A percentile compares a stretch with the other conserved stretches of the same genome.
These are phyloP conservation scores for Setophaga coronata DNA, from an alignment of 2,113 vertebrate species.

Conservation along the genomic window DNA sequence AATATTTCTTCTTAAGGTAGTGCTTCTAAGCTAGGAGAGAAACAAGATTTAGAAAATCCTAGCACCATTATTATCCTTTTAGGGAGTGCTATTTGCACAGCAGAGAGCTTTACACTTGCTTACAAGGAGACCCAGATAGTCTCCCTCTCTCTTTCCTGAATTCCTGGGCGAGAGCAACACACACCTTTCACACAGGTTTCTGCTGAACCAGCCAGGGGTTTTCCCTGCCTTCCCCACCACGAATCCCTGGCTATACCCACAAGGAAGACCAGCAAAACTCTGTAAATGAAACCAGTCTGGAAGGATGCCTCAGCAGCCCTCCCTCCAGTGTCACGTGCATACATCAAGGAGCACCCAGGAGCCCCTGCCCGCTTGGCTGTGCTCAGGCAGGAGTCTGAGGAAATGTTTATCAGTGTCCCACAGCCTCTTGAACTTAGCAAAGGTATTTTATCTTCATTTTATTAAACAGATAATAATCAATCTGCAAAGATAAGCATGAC, in stretches of 20 bases:
- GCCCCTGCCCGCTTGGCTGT: not conserved
- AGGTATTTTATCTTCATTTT: not conserved
- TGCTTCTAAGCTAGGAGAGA: not conserved
- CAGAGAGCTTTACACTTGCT: not conserved
- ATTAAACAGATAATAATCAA: not conserved
- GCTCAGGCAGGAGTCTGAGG: not conserved
- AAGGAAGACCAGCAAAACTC: not conserved
- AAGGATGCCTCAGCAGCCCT: not conserved
- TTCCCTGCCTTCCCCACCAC: not conserved
- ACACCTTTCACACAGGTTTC: not conserved
- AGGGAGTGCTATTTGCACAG: not conserved
- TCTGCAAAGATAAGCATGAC: not conserved
- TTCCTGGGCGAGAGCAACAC: not conserved
- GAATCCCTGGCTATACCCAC: not conserved
- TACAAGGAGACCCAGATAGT: not conserved
- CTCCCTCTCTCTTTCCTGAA: not conserved
- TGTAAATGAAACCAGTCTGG: not conserved
- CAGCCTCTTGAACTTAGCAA: not conserved
- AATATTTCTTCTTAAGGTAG: not conserved
- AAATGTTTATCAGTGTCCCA: not conserved
- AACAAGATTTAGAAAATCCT: not conserved
- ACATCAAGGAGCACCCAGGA: not conserved
- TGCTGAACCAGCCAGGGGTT: not conserved
- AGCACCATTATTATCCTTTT: not conserved
- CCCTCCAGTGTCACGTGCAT: accelerated